Conservation (phyloP, 2,113 vertebrate species). For the Azemiops feae region DNA sequence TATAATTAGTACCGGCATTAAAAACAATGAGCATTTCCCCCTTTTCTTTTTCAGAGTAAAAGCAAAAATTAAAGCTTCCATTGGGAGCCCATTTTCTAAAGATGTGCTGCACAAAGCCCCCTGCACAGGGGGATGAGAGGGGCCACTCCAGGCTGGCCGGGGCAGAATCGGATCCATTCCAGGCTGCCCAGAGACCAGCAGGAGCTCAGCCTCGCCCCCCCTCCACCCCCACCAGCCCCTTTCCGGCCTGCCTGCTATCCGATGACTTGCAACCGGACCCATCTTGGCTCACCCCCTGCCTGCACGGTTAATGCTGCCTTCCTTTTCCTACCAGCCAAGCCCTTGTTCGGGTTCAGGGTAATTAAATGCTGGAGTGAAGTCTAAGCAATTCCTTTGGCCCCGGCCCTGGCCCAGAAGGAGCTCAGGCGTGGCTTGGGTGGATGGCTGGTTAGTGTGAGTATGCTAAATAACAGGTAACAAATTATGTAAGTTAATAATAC, state of each 20-base stretch:
- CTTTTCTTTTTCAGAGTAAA: not conserved
- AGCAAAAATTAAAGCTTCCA: not conserved
- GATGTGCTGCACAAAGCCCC: not conserved
- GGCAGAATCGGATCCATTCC: not conserved
- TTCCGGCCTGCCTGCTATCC: not conserved
- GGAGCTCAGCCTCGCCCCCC: too few species aligned
- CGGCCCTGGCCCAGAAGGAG: too few species aligned
- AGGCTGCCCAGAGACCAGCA: not conserved
- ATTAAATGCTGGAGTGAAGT: not conserved
- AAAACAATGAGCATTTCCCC: not conserved
- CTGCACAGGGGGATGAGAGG: not conserved
- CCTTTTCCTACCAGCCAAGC: not conserved
- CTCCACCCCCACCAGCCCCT: not conserved
- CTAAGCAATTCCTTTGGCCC: not conserved
- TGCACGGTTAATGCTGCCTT: not conserved
- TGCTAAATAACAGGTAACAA: not conserved
- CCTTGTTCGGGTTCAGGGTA: not conserved
- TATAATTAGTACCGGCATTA: not conserved
- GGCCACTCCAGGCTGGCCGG: not conserved
- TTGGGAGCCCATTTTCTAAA: not conserved
- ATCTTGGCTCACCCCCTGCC: not conserved
- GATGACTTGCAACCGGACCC: not conserved
- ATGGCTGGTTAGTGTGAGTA: not conserved
- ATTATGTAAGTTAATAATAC: not conserved
- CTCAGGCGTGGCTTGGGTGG: too few species aligned